Evolutionary conservation across 2,113 vertebrate species (phyloP).

Genomic region (Oceanodroma tethys): DNA sequence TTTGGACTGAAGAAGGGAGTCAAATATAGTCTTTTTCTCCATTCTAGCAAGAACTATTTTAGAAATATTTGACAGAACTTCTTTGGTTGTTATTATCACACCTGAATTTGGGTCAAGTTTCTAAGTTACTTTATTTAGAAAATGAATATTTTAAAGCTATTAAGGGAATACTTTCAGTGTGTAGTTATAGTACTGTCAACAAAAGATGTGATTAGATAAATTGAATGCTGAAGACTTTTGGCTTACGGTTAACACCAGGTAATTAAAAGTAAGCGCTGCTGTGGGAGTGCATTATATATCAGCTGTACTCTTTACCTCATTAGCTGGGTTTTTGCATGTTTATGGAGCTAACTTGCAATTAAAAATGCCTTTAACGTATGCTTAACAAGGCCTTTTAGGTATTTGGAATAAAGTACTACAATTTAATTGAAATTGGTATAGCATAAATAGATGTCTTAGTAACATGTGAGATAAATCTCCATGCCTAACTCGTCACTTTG

Average conservation of each 20-base stretch:
- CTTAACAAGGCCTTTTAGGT: conserved; percentile 75
- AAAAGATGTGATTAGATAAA: conserved; percentile 80
- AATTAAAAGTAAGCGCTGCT: conserved; percentile 84
- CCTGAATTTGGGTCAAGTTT: conserved; percentile 46
- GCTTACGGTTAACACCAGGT: conserved; percentile 77
- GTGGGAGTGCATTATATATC: conserved; percentile 78
- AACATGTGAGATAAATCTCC: conserved; percentile 44
- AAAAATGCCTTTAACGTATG: conserved; percentile 73
- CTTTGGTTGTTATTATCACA: not conserved
- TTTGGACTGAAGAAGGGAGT: conserved; percentile 29
- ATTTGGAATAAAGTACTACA: conserved; percentile 66
- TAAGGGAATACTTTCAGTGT: conserved; percentile 73
- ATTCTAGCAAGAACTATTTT: not conserved
- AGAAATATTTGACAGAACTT: conserved; percentile 16
- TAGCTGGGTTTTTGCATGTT: conserved; percentile 77
- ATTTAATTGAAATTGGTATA: conserved; percentile 70
- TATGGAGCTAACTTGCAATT: conserved; percentile 80
- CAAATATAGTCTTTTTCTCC: not conserved
- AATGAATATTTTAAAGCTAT: conserved; percentile 72
- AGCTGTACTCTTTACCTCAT: conserved; percentile 79
- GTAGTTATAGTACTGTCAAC: conserved; percentile 72
- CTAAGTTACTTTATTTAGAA: conserved; percentile 68
- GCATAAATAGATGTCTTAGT: conserved; percentile 59
- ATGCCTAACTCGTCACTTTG: conserved; percentile 28
- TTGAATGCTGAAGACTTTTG: conserved; percentile 77